Evolutionary conservation across 2,888 invertebrate genomes (phyloP), one percentile per base, ranked within the genome.

Genomic region (Atrina japonica): DNA sequence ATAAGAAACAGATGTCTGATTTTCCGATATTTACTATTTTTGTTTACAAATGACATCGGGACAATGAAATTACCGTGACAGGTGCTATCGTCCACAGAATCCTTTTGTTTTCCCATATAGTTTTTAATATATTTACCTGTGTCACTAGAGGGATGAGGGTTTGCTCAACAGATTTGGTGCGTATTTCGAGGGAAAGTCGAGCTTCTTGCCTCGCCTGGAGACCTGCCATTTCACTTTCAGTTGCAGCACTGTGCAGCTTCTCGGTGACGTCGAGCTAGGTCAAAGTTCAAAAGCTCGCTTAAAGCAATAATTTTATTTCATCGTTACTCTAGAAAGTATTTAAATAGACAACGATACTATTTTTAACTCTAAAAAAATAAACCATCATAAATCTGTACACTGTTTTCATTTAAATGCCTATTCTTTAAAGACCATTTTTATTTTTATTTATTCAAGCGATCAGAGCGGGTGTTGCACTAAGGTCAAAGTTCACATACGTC

Each of bases 161-260:
- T 92, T 95, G 95, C 93, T 97, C 97, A 92, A 97, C 95, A 92
- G 96, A 96, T 93, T 95, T 95, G 88, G 96, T 97, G 92, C 95
- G 95, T 91, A 97, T 96, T 93, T 96, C 96, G 91, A 96, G 85
- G 23, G 88, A 84, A 40, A 89, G 73, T 70, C 83, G 85, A 25
- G 86, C 79, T 70, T 87, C 86, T 60, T 72, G 78, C 66, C 76
- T 83, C 23, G 77, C 75, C 64, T 80, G 80, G 53, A 78, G 73
- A 55, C 82, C 85, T 76, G 88, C 88, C 88, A 88, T 88, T 78
- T 83, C 85, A 71, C 66, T 35, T 35, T 35, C 21, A 30, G 29
- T 49, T 50, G 29, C 61, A 59, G 59, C 27, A 40, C 41, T 47
- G 35, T 47, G 35, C 58, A 61, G 61, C 67, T 27, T 50, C 50